These are phyloP conservation scores for Crambe crambe DNA, from an alignment of 37 sponge, comb jelly and placozoan genomes.

Conservation along the genomic window DNA sequence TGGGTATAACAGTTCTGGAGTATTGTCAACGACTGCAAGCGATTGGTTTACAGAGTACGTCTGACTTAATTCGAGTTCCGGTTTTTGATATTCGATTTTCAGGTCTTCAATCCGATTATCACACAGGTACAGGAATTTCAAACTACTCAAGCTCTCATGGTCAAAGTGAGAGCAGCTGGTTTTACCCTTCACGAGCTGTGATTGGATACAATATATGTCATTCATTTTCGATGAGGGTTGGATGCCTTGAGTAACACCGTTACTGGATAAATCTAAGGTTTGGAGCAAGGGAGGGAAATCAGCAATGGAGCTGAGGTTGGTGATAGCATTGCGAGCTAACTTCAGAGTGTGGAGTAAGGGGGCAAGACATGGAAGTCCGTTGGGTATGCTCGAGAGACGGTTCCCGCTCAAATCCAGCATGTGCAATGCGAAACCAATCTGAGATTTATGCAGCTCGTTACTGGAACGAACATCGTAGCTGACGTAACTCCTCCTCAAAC, in stretches of 20 bases:
- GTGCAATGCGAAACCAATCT: slow-evolving; percentile 18
- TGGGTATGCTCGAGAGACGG: slow-evolving; percentile 35
- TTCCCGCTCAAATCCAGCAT: slow-evolving; percentile 56
- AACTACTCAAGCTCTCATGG: slow-evolving; percentile 15
- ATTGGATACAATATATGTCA: slow-evolving; percentile 29
- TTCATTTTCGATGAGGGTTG: background rate
- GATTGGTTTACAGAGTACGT: background rate
- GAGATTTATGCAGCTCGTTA: background rate
- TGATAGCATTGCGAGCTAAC: slow-evolving; percentile 37
- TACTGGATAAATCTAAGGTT: slow-evolving; percentile 32
- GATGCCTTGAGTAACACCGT: slow-evolving; percentile 2
- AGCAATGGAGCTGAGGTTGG: slow-evolving; percentile 15
- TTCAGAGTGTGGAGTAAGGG: slow-evolving; percentile 53
- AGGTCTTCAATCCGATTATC: slow-evolving; percentile 36
- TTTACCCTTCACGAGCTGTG: background rate
- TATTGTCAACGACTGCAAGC: background rate
- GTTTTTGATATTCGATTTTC: background rate
- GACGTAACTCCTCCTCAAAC: slow-evolving; percentile 17
- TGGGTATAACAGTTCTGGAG: slow-evolving; percentile 26
- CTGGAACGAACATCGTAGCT: background rate
- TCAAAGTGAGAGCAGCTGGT: slow-evolving; percentile 21
- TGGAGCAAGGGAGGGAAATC: slow-evolving; percentile 47
- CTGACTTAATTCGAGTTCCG: background rate
- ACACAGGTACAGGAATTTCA: slow-evolving; percentile 39
- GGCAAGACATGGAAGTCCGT: slow-evolving; percentile 62